Evolutionary conservation across 2,113 vertebrate species (phyloP), one percentile per base, ranked within the genome.

Genomic region (Bos javanicus): DNA sequence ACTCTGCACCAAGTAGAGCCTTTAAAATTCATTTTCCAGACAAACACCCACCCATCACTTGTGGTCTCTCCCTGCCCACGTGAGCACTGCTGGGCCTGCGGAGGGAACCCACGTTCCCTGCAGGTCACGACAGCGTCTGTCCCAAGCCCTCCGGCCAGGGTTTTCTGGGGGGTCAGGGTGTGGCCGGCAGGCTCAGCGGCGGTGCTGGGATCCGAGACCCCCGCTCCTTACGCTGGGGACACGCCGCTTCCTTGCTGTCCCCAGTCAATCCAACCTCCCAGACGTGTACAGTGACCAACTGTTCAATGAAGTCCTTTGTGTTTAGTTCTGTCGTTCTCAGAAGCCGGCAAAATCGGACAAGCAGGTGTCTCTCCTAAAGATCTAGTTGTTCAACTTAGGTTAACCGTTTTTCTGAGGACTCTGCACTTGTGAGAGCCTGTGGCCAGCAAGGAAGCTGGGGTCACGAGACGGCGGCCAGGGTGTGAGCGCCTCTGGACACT

Each of bases 201-300:
- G 14, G 21, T 26, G 2, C 7, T 7, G 36, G 13, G 54, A 12
- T 26, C 30, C 0, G 21, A 94, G 59, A 21, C 25, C 62, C 14
- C 9, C 0, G 4, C 11, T 54, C 16, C 52, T 11, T 11, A 30
- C 0, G 11, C 0, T 26, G 78, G 74, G 25, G 57, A 67, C 57
- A 87, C 23, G 0, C 43, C 7, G 2, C 11, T 6, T 43, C 50
- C 23, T 78, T 16, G 16, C 9, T 3, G 14, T 50, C 76, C 39
- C 10, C 21, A 9, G 50, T 54, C 52, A 48, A 17, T 26, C 64
- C 36, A 21, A 21, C 16, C 26, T 33, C 91, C 62, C 9, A 21
- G 54, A 36, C 71, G 2, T 46, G 14, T 3, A 25, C 43, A 39
- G 83, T 25, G 15, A 60, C 5, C 30, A 21, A 2, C 43, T 39